A percentile compares a stretch with the other conserved stretches of the same genome.
Evolutionary conservation across 2,888 invertebrate species (phyloP).

Genomic region (Neoascia interrupta): DNA sequence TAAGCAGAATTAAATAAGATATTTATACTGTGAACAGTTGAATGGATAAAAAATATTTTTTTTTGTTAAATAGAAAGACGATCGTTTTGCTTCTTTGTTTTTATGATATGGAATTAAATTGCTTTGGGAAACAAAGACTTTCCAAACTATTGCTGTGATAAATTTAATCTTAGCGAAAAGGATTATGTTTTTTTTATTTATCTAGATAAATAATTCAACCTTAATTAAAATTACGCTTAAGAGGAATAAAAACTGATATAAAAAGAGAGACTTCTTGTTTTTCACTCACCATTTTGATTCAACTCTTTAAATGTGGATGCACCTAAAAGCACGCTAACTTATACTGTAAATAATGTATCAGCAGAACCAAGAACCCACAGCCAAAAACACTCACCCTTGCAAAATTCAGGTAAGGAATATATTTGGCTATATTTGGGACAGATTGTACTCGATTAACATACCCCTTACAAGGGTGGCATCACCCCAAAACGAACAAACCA

Average conservation of each 20-base stretch:
- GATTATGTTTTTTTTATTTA: slow-evolving; percentile 53
- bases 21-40: slow-evolving; percentile 23
- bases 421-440: slow-evolving; percentile 4
- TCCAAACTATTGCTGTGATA: slow-evolving; percentile 59
- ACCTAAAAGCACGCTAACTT: no score
- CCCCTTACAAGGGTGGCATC: neutral
- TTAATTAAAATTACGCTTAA: no score
- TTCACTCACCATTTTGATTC: no score
- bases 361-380: neutral
- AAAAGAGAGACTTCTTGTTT: no score
- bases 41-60: slow-evolving; percentile 2
- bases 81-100: slow-evolving; percentile 6
- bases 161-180: slow-evolving; percentile 47
- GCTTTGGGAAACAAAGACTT: slow-evolving; percentile 27
- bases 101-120: slow-evolving; percentile 3
- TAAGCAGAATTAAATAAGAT: slow-evolving; percentile 36
- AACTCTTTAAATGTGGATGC: no score
- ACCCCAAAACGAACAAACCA: slow-evolving; percentile 22
- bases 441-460: neutral
- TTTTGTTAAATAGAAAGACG: slow-evolving; percentile 3
- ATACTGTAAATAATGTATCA: no score
- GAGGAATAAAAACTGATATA: no score
- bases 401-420: slow-evolving; percentile 4
- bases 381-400: no score
- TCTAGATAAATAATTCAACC: no score